A percentile compares a stretch with the other conserved stretches of the same genome.
Conservation (phyloP, 2,888 invertebrate genomes). For the Thereva unica region DNA sequence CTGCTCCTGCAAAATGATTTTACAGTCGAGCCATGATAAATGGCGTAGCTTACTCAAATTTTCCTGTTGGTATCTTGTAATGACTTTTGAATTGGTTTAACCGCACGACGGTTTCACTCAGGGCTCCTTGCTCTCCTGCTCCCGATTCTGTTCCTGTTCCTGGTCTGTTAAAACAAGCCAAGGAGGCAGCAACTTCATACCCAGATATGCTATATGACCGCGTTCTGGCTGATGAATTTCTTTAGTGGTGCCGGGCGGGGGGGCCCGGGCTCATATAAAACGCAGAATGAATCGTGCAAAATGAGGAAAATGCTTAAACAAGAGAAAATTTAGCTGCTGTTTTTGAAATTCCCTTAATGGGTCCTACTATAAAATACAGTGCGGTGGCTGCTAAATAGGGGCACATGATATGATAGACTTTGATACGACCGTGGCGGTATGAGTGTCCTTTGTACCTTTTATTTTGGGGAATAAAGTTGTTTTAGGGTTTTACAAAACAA, state of each 20-base stretch:
- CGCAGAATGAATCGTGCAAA: conserved; percentile 15
- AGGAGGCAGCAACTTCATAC: too few species aligned
- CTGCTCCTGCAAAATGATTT: conserved; percentile 10
- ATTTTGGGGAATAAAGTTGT: too few species aligned
- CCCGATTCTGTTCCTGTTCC: too few species aligned
- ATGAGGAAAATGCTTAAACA: conserved; percentile 21
- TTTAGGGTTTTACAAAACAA: too few species aligned
- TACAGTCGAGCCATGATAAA: conserved; percentile 22
- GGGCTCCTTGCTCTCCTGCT: too few species aligned
- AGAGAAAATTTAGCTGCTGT: conserved; percentile 19
- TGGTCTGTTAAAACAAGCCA: too few species aligned
- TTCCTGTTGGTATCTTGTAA: conserved; percentile 26
- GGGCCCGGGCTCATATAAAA: conserved; percentile 2
- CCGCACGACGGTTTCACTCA: conserved; percentile 18
- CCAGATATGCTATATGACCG: too few species aligned
- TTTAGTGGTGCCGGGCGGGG: conserved; percentile 8
- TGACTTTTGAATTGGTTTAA: conserved; percentile 31
- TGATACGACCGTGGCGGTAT: too few species aligned
- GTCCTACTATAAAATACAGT: neutral
- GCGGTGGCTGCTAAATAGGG: neutral
- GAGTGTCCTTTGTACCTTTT: too few species aligned
- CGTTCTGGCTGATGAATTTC: conserved; percentile 14
- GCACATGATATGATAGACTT: too few species aligned
- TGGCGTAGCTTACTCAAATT: conserved; percentile 19
- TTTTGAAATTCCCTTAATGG: conserved; percentile 11